These are phyloP conservation scores for Microtus pennsylvanicus DNA, from an alignment of 2,113 vertebrate genomes.

Conservation along the genomic window DNA sequence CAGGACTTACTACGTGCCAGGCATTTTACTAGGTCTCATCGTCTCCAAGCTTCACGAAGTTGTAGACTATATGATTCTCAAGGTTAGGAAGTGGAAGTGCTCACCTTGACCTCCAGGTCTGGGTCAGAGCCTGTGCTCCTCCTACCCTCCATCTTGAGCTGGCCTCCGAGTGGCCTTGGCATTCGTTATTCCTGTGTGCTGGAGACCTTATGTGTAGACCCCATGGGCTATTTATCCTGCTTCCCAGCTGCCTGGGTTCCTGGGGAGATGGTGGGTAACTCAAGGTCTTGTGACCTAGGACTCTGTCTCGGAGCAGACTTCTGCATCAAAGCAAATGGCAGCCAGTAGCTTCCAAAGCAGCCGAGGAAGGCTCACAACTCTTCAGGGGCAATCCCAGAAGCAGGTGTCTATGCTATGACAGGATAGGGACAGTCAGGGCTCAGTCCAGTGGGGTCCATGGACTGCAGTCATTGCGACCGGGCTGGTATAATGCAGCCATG, in stretches of 20 bases:
- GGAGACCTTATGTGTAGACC: not conserved
- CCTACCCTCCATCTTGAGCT: not conserved
- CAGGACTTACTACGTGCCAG: not conserved
- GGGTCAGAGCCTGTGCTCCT: not conserved
- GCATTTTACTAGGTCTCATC: not conserved
- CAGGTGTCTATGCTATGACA: not conserved
- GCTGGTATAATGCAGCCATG: not conserved
- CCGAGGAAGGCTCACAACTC: not conserved
- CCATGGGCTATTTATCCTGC: not conserved
- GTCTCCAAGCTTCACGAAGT: not conserved
- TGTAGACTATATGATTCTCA: not conserved
- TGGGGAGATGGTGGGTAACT: not conserved
- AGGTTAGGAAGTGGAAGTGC: not conserved
- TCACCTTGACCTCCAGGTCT: not conserved
- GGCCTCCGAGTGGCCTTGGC: too few relatives aligned
- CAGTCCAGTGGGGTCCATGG: too few relatives aligned
- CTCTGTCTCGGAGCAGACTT: not conserved
- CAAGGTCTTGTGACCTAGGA: not conserved
- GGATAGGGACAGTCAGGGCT: not conserved
- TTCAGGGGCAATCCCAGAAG: not conserved
- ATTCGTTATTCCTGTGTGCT: not conserved
- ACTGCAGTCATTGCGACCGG: not conserved
- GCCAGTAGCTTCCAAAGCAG: not conserved
- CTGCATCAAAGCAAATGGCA: not conserved
- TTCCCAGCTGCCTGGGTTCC: not conserved